Base-by-base conservation (phyloP, 2,888 invertebrate genomes). In the Acleris laterana region DNA sequence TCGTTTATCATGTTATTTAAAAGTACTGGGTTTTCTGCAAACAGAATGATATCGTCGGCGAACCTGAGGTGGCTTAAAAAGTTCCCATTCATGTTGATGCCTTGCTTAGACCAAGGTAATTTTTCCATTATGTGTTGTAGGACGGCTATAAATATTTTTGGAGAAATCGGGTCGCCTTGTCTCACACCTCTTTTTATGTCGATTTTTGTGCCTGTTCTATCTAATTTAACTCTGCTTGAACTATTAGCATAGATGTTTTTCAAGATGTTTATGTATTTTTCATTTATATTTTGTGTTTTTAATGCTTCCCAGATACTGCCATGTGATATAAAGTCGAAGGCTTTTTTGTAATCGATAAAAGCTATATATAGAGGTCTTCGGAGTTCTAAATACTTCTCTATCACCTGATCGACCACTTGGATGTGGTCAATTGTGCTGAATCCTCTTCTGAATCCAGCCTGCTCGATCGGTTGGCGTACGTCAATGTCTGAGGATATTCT, bases 201-300 rank as follows among this genome's bases (percentile, higher is more conserved):
- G 25, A 51, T 51, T 57, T 13, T 28, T 59, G 49, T 22, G 20
- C 70, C 70, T 22, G n/a, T 28, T 63, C 51, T 69, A 17, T 70
- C 69, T 16, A 69, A 13, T 17, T 66, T 71, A 5, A 70, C 63
- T 67, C 52, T 58, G 46, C 66, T 70, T 62, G 58, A 60, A 20
- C 68, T 68, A 17, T 68, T 62, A 16, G 17, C 3, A 25, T 69
- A 68, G 32, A 59, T 62, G 32, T 66, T 63, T 62, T n/a, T 52
- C 17, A 62, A 6, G 11, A 69, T 62, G 11, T 69, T 65, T 13
- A 65, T 56, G 59, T 51, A 67, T 17, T 59, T 59, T 38, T 51
- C 58, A 48, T 70, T 66, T 58, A 55, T 65, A 4, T 63, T 55
- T 28, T 62, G 51, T 61, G 51, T 22, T 51, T 66, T 49, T 42